Evolutionary conservation across 92 coral and sea anemone genomes (phyloP).

Genomic region (Epizoanthus rinbou): DNA sequence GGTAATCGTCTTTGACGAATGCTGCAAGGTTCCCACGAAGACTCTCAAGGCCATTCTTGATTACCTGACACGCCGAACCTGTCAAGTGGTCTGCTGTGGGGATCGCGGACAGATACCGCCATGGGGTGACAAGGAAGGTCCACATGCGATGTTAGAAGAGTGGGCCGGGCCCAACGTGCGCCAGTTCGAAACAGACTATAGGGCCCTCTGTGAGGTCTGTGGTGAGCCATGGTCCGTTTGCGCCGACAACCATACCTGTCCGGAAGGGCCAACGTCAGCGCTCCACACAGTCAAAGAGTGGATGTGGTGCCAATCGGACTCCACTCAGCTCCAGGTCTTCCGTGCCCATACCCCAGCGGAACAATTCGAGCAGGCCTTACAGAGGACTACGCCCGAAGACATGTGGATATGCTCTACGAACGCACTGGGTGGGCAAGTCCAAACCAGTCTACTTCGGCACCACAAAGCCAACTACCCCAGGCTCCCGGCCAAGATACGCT

Average conservation of each 20-base stretch:
- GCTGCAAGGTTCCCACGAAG: constrained; percentile 42
- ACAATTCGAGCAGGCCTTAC: constrained; percentile 24
- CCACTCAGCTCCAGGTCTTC: constrained; percentile 27
- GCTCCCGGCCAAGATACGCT: constrained; percentile 16
- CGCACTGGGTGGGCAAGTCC: constrained; percentile 21
- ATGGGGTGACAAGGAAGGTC: constrained; percentile 52
- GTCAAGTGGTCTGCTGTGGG: constrained; percentile 48
- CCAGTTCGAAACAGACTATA: not conserved
- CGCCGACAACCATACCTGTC: constrained; percentile 3
- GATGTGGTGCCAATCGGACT: constrained; percentile 32
- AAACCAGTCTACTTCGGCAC: constrained; percentile 4
- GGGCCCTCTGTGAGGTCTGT: not conserved
- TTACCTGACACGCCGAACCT: constrained; percentile 29
- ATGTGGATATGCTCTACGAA: constrained; percentile 15
- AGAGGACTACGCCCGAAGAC: constrained; percentile 27
- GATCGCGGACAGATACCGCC: constrained; percentile 49
- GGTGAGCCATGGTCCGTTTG: not conserved
- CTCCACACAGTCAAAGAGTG: not conserved
- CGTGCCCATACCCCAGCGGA: not conserved
- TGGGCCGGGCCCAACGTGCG: constrained; percentile 43
- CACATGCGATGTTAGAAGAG: constrained; percentile 45
- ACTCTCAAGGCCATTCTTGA: constrained; percentile 24
- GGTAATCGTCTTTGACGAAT: constrained; percentile 47
- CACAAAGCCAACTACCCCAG: not conserved
- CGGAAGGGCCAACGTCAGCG: constrained; percentile 9